Conservation (phyloP, 2,797 vertebrate species). For the Aldrovandia affinis region DNA sequence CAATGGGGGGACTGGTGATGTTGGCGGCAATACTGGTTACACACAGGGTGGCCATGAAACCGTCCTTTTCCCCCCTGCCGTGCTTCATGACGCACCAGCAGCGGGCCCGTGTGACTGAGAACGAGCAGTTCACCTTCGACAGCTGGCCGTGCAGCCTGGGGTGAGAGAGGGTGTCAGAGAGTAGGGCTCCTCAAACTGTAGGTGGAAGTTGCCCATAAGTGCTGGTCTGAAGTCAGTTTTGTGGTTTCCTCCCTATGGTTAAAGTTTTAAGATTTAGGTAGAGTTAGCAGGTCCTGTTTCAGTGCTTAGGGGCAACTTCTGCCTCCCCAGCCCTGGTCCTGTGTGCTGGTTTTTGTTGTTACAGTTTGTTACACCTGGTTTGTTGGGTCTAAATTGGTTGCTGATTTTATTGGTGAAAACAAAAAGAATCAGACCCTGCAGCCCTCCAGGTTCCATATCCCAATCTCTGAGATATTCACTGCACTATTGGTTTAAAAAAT, state of each 20-base stretch:
- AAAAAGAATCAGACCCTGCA: too few species aligned
- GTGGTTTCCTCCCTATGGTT: too few species aligned
- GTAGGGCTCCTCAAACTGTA: neutral
- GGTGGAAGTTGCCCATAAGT: too few species aligned
- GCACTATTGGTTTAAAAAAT: neutral
- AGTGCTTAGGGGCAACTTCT: too few species aligned
- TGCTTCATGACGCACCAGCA: slow-evolving; percentile 74
- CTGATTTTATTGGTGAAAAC: too few species aligned
- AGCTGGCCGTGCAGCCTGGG: slow-evolving; percentile 25
- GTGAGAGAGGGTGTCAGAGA: neutral
- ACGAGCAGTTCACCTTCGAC: slow-evolving; percentile 61
- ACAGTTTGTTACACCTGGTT: too few species aligned
- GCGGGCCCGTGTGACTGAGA: slow-evolving; percentile 61
- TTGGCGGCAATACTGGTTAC: slow-evolving; percentile 64
- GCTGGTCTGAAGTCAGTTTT: too few species aligned
- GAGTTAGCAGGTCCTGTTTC: too few species aligned
- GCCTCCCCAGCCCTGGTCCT: too few species aligned
- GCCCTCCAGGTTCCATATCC: neutral
- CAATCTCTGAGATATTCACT: neutral
- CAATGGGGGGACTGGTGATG: slow-evolving; percentile 50
- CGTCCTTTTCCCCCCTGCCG: slow-evolving; percentile 43
- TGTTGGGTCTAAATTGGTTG: too few species aligned
- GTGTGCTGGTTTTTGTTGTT: too few species aligned
- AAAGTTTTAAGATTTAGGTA: too few species aligned
- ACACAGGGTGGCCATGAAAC: slow-evolving; percentile 71